Evolutionary conservation across 2,888 invertebrate species (phyloP).

Genomic region (Ennomos erosarius): DNA sequence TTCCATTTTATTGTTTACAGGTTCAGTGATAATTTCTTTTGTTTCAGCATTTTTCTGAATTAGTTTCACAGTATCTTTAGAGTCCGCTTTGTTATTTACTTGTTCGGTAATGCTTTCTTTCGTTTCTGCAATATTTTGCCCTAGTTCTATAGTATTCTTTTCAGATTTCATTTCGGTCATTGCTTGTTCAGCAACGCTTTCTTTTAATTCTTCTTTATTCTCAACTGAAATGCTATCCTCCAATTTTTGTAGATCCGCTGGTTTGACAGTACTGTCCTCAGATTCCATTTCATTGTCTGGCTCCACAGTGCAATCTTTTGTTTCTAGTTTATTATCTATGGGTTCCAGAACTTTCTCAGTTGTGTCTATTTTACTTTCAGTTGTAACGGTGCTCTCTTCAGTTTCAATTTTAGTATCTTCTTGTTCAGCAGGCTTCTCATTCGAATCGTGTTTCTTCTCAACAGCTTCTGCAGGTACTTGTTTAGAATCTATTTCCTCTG

Average conservation of each 20-base stretch:
- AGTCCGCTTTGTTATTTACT: slow-evolving; percentile 19
- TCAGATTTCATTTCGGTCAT: slow-evolving; percentile 27
- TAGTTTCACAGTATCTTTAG: slow-evolving; percentile 19
- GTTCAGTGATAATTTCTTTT: slow-evolving; percentile 4
- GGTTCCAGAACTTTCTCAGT: neutral
- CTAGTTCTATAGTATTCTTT: neutral
- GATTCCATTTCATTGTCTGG: slow-evolving; percentile 9
- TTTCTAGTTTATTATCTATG: neutral
- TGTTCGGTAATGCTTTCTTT: slow-evolving; percentile 1
- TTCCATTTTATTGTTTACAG: slow-evolving; percentile 10
- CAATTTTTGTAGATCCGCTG: too few species aligned
- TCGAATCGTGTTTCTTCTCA: slow-evolving; percentile 1
- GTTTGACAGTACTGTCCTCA: neutral
- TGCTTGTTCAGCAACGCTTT: slow-evolving; percentile 4
- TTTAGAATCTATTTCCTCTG: slow-evolving; percentile 5
- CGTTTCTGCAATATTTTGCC: neutral
- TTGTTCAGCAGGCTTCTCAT: slow-evolving; percentile 1
- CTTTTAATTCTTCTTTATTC: neutral
- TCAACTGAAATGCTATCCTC: too few species aligned
- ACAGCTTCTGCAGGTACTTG: neutral
- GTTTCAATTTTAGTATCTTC: slow-evolving; percentile 23
- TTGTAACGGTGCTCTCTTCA: slow-evolving; percentile 22
- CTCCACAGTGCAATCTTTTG: slow-evolving; percentile 4
- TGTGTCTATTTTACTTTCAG: neutral
- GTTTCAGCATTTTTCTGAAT: neutral